Evolutionary conservation across 1,140 invertebrate genomes (phyloP).

Genomic region (Pantala flavescens): DNA sequence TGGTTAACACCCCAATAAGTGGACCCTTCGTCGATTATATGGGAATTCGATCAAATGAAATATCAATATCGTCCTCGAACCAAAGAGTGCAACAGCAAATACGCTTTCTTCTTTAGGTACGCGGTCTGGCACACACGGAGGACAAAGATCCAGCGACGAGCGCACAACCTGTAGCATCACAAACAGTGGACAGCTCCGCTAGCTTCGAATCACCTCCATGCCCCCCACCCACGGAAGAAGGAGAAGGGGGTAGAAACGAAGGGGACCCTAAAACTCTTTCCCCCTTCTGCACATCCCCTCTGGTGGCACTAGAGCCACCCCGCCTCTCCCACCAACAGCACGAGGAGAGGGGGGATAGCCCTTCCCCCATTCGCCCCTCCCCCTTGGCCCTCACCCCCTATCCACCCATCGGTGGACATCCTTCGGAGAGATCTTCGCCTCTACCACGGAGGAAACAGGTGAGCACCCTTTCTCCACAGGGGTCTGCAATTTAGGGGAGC

Average conservation of each 20-base stretch:
- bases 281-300: slow-evolving; percentile 15
- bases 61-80: too few species aligned
- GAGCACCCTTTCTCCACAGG: background rate
- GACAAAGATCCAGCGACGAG: slow-evolving; percentile 39
- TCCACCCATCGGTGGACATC: slow-evolving; percentile 22
- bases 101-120: slow-evolving; percentile 35
- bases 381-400: slow-evolving; percentile 17
- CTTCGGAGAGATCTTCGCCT: slow-evolving; percentile 49
- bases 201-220: slow-evolving; percentile 23
- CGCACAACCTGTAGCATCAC: slow-evolving; percentile 39
- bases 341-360: slow-evolving; percentile 21
- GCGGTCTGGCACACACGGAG: slow-evolving; percentile 63
- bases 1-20: too few species aligned
- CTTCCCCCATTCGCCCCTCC: slow-evolving; percentile 19
- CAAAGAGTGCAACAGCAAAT: too few species aligned
- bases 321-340: slow-evolving; percentile 19
- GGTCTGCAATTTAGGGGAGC: too few species aligned
- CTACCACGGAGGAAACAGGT: slow-evolving; percentile 58
- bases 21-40: too few species aligned
- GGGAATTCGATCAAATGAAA: too few species aligned
- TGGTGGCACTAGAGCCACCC: slow-evolving; percentile 18
- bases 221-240: background rate
- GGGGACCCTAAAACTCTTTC: background rate
- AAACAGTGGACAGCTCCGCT: slow-evolving; percentile 42
- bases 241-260: background rate